Conservation (phyloP, 2,888 invertebrate species). For the Ommatoiulus sabulosus region DNA sequence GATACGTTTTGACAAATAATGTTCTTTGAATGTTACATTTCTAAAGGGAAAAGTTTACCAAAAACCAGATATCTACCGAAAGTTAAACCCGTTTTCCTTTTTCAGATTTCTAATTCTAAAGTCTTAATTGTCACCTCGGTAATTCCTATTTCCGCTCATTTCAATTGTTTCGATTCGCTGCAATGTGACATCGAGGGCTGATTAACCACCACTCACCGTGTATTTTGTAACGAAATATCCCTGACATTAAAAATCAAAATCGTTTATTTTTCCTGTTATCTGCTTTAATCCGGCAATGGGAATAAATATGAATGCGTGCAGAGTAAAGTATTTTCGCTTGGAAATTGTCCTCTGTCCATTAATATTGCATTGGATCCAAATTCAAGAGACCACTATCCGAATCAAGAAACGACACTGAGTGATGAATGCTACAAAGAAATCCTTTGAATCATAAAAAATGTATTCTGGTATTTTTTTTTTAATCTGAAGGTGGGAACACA, state of each 20-base stretch:
- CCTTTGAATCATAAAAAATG: no score
- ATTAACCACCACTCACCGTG: background rate
- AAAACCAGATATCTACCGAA: background rate
- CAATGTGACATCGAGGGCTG: background rate
- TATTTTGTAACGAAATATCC: slow-evolving; percentile 6
- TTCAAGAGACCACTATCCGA: no score
- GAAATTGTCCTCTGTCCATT: no score
- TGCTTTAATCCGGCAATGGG: no score
- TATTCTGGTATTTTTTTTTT: no score
- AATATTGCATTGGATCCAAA: no score
- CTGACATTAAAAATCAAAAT: slow-evolving; percentile 43
- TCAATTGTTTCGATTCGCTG: background rate
- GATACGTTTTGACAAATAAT: slow-evolving; percentile 49
- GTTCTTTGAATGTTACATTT: slow-evolving; percentile 52
- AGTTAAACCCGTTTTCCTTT: slow-evolving; percentile 18
- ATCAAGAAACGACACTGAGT: no score
- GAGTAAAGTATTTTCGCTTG: no score
- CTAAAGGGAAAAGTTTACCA: background rate
- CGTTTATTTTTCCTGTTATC: background rate
- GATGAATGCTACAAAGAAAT: no score
- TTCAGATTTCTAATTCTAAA: background rate
- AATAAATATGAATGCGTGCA: no score
- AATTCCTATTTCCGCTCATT: background rate
- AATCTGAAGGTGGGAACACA: no score
- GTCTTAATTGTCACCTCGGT: background rate